phyloP scores from a whole-genome alignment of 2,797 vertebrate genomes.

The Phataginus tricuspis region DNA sequence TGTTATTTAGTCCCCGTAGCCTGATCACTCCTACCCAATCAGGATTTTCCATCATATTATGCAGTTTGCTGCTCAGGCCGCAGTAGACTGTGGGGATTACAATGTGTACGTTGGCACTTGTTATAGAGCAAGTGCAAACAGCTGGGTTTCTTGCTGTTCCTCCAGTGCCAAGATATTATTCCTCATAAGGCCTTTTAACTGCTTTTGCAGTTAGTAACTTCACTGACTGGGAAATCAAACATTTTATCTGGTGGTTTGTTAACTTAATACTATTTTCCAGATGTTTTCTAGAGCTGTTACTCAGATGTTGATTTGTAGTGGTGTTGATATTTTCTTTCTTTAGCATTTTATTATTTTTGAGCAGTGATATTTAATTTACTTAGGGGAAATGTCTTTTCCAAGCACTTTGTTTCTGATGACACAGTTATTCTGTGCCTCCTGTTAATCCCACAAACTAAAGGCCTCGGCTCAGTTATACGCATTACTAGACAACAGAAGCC shows the following conservation, averaged over 20 bases:
- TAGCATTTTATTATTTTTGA: slow-evolving; percentile 71
- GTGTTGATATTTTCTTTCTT: slow-evolving; percentile 75
- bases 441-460: neutral
- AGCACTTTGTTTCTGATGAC: slow-evolving; percentile 61
- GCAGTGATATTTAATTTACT: slow-evolving; percentile 67
- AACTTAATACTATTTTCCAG: slow-evolving; percentile 71
- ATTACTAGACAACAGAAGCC: slow-evolving; percentile 16
- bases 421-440: slow-evolving; percentile 24
- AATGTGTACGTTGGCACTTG: slow-evolving; percentile 43
- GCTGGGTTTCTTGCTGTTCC: slow-evolving; percentile 59
- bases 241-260: slow-evolving; percentile 68
- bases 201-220: slow-evolving; percentile 72
- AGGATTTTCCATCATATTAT: neutral
- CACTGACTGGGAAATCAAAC: slow-evolving; percentile 67
- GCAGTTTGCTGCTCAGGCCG: neutral
- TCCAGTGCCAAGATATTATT: slow-evolving; percentile 60
- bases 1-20: neutral
- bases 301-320: slow-evolving; percentile 71
- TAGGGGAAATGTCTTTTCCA: slow-evolving; percentile 68
- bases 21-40: neutral
- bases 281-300: slow-evolving; percentile 66
- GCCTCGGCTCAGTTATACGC: neutral
- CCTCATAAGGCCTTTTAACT: slow-evolving; percentile 59
- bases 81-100: neutral
- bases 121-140: slow-evolving; percentile 60